phyloP scores from a whole-genome alignment of 2,888 invertebrate species.

The Invenusta paracnida region DNA sequence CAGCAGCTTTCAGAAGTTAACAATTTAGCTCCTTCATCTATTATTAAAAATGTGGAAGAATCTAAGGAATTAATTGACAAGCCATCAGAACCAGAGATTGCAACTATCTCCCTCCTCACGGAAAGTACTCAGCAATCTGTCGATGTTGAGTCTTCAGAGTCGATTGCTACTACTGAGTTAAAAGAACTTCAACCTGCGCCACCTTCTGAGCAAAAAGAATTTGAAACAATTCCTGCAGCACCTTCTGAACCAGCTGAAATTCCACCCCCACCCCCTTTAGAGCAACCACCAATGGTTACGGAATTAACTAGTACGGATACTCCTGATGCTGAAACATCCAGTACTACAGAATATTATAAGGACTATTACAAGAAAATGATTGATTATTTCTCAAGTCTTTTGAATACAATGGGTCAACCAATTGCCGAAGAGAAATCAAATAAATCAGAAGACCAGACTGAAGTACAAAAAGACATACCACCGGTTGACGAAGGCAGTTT shows the following conservation, averaged over 20 bases:
- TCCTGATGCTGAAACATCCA: background rate
- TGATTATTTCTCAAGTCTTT: background rate
- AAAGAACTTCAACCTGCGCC: background rate
- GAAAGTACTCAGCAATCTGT: background rate
- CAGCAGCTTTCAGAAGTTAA: background rate
- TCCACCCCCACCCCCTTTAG: background rate
- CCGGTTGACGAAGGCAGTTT: too few relatives aligned
- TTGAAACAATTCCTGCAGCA: too few relatives aligned
- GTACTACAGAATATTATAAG: background rate
- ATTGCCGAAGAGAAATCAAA: background rate
- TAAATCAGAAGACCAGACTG: background rate
- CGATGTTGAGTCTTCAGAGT: background rate
- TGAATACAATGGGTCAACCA: background rate
- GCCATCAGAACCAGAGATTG: background rate
- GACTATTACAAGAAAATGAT: conserved; percentile 12
- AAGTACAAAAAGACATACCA: background rate
- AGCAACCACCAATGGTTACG: background rate
- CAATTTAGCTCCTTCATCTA: background rate
- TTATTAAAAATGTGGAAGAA: too few relatives aligned
- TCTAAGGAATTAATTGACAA: background rate
- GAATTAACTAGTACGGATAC: background rate
- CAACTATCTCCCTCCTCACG: background rate
- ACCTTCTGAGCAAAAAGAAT: background rate
- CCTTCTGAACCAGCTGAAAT: conserved; percentile 1
- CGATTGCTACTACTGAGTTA: too few relatives aligned